These are phyloP conservation scores for Drosophila suboccidentalis DNA, from an alignment of 2,888 invertebrate species.

Conservation along the genomic window DNA sequence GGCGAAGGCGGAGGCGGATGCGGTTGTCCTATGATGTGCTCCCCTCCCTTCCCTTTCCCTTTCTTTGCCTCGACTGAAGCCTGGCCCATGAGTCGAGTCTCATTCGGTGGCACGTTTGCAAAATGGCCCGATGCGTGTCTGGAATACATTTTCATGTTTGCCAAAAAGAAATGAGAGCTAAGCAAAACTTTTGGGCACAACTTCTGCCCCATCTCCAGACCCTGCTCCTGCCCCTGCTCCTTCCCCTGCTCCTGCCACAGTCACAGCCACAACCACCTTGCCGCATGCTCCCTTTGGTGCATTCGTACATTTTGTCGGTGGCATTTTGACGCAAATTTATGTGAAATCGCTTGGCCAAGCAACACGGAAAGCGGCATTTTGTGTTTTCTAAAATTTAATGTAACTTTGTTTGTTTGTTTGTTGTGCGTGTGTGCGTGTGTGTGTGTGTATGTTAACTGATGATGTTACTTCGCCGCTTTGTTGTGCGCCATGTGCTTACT, in stretches of 20 bases:
- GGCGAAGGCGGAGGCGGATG: conserved; percentile 56
- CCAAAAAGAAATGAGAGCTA: conserved; percentile 60
- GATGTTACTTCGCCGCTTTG: background rate
- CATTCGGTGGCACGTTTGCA: conserved; percentile 84
- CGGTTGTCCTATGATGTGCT: conserved; percentile 33
- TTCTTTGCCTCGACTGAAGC: background rate
- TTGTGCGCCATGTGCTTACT: conserved; percentile 30
- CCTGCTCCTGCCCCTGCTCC: background rate
- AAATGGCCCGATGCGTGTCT: conserved; percentile 85
- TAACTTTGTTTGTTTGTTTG: conserved; percentile 26
- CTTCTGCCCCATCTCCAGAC: conserved; percentile 18
- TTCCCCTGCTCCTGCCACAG: conserved; percentile 1
- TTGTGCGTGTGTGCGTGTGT: conserved; percentile 13
- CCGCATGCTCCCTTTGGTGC: conserved; percentile 40
- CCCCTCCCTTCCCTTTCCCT: background rate
- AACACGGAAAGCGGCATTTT: conserved; percentile 61
- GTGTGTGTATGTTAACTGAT: conserved; percentile 11
- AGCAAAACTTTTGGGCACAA: conserved; percentile 54
- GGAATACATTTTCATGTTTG: conserved; percentile 83
- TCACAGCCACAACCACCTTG: conserved; percentile 3
- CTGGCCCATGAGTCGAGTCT: conserved; percentile 45
- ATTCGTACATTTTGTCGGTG: conserved; percentile 65
- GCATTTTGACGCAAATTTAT: conserved; percentile 71
- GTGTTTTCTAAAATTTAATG: conserved; percentile 73
- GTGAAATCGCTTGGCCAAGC: conserved; percentile 67